Evolutionary conservation across 2,888 invertebrate genomes (phyloP).

Genomic region (Apamea monoglypha): DNA sequence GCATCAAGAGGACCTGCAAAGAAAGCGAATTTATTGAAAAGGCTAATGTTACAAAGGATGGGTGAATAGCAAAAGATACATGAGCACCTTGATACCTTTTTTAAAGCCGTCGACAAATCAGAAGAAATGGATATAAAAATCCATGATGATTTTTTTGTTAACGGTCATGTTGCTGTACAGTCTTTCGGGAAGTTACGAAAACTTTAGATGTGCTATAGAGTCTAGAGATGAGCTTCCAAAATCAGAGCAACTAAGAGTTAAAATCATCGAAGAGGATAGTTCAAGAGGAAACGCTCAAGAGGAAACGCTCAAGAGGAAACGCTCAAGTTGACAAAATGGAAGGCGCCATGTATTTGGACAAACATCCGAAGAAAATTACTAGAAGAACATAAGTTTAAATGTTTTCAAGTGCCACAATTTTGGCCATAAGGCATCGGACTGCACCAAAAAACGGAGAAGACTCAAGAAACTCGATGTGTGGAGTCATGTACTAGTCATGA

Average conservation of each 20-base stretch:
- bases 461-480: too few relatives aligned
- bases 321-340: too few relatives aligned
- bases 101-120: background rate
- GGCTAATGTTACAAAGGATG: background rate
- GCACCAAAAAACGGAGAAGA: too few relatives aligned
- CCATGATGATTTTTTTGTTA: background rate
- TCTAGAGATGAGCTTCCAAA: background rate
- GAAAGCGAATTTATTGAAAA: background rate
- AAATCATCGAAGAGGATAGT: background rate
- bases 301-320: background rate
- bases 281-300: background rate
- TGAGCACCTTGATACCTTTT: background rate
- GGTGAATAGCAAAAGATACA: background rate
- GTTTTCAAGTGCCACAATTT: too few relatives aligned
- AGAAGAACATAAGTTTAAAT: too few relatives aligned
- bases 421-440: too few relatives aligned
- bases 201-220: background rate
- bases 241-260: background rate
- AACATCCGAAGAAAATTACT: too few relatives aligned
- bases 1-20: background rate
- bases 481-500: too few relatives aligned
- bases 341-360: too few relatives aligned
- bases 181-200: background rate
- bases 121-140: background rate
- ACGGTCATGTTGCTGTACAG: background rate